Evolutionary conservation across 2,888 invertebrate species (phyloP).

Genomic region (Allacma fusca): DNA sequence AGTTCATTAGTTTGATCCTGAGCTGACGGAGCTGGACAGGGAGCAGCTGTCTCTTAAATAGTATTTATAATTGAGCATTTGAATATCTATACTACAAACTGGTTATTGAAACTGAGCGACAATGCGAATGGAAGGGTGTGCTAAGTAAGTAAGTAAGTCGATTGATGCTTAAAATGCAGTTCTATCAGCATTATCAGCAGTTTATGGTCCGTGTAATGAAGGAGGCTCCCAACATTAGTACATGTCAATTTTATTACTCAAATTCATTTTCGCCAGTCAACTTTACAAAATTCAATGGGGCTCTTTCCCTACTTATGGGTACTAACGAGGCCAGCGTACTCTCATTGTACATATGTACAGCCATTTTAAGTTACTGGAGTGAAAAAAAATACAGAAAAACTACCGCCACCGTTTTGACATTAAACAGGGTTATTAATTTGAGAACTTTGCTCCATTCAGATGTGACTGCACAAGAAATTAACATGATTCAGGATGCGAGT

Average conservation of each 20-base stretch:
- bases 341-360: too few species aligned
- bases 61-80: too few species aligned
- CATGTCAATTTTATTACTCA: neutral
- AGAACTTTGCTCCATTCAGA: neutral
- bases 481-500: neutral
- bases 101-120: too few species aligned
- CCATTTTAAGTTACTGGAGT: neutral
- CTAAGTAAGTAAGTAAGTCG: too few species aligned
- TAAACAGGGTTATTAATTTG: slow-evolving; percentile 10
- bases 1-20: too few species aligned
- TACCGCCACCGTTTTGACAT: slow-evolving; percentile 8
- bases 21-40: too few species aligned
- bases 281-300: neutral
- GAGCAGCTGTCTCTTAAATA: too few species aligned
- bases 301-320: too few species aligned
- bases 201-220: too few species aligned
- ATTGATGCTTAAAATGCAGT: neutral
- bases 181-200: neutral
- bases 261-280: neutral
- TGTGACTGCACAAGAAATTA: neutral
- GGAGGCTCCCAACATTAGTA: neutral
- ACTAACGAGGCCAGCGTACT: too few species aligned
- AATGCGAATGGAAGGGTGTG: too few species aligned
- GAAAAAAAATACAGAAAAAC: neutral
- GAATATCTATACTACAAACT: too few species aligned